These are phyloP conservation scores for Uloborus plumipes DNA, from an alignment of 2,888 invertebrate species.

Conservation along the genomic window DNA sequence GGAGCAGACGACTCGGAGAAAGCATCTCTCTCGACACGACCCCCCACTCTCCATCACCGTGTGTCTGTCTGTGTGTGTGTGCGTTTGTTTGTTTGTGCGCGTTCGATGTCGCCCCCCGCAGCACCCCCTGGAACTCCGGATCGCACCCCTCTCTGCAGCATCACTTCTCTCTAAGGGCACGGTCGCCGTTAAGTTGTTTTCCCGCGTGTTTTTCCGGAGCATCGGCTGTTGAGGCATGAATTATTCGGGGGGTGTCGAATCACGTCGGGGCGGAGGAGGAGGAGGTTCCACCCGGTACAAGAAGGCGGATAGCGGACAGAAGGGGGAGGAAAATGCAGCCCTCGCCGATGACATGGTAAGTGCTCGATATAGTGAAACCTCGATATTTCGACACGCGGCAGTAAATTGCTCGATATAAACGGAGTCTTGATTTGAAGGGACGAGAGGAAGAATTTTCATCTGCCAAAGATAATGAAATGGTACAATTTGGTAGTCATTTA, in stretches of 20 bases:
- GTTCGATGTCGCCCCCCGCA: constrained; percentile 14
- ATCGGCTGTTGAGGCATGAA: constrained; percentile 25
- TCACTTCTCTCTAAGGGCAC: not conserved
- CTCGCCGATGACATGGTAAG: constrained; percentile 52
- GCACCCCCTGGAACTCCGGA: constrained; percentile 10
- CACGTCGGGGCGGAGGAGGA: constrained; percentile 27
- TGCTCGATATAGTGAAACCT: not conserved
- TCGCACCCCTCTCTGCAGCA: not conserved
- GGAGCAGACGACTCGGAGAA: constrained; percentile 13
- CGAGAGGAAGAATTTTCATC: too few relatives aligned
- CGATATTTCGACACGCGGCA: too few relatives aligned
- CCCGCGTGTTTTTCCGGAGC: not conserved
- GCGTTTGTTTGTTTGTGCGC: constrained; percentile 27
- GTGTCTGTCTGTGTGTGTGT: constrained; percentile 6
- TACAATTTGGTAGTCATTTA: too few relatives aligned
- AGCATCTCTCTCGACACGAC: not conserved
- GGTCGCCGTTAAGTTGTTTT: not conserved
- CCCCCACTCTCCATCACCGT: constrained; percentile 5
- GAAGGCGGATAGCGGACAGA: constrained; percentile 49
- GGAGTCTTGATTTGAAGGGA: too few relatives aligned
- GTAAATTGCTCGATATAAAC: too few relatives aligned
- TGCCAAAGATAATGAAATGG: too few relatives aligned
- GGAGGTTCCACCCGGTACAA: constrained; percentile 54
- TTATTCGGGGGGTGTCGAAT: constrained; percentile 46
- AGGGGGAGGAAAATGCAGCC: constrained; percentile 32